Conservation (phyloP, 2,888 invertebrate species). For the Stratiomys singularior region DNA sequence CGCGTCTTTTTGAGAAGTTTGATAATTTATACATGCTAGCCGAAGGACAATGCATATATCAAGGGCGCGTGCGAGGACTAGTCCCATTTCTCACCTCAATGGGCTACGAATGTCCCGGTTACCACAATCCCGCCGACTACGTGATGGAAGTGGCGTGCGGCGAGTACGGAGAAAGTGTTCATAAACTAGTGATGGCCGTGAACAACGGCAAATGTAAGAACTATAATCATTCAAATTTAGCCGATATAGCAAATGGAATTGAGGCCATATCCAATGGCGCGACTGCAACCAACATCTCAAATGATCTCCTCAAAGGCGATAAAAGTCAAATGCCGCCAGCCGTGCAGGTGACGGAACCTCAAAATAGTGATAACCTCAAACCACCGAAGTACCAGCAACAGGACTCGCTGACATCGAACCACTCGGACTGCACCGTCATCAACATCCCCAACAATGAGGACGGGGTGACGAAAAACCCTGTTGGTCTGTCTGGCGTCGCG, state of each 20-base stretch:
- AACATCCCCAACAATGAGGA: slow-evolving; percentile 57
- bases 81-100: slow-evolving; percentile 89
- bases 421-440: slow-evolving; percentile 62
- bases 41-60: slow-evolving; percentile 93
- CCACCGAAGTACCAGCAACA: slow-evolving; percentile 62
- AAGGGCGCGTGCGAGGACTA: slow-evolving; percentile 83
- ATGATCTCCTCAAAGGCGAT: slow-evolving; percentile 70
- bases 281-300: slow-evolving; percentile 65
- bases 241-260: slow-evolving; percentile 47
- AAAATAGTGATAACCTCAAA: slow-evolving; percentile 62
- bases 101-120: slow-evolving; percentile 90
- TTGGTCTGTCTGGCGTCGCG: slow-evolving; percentile 64
- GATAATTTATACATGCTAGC: slow-evolving; percentile 91
- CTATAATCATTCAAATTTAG: slow-evolving; percentile 64
- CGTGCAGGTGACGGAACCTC: slow-evolving; percentile 57
- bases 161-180: slow-evolving; percentile 91
- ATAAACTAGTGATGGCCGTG: slow-evolving; percentile 85
- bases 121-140: slow-evolving; percentile 97
- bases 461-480: slow-evolving; percentile 58
- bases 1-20: slow-evolving; percentile 95
- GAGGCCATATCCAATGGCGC: slow-evolving; percentile 51
- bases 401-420: slow-evolving; percentile 53
- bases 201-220: slow-evolving; percentile 80
- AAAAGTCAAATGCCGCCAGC: slow-evolving; percentile 58
- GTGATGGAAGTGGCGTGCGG: slow-evolving; percentile 97